Conservation (phyloP, 37 sponge, comb jelly and placozoan genomes). For the Amphimedon queenslandica region DNA sequence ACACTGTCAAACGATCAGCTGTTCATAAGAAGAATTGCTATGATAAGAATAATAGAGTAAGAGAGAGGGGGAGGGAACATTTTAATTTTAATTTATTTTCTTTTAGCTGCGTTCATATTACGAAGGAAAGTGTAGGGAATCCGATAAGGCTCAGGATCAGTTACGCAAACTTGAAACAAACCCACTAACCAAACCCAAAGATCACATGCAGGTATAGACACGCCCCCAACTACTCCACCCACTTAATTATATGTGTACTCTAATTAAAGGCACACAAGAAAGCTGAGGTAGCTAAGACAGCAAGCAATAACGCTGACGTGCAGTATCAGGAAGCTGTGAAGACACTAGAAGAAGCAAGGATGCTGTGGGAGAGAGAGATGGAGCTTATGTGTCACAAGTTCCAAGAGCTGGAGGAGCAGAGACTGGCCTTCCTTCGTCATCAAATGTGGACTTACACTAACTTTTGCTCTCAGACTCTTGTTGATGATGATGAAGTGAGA, state of each 20-base stretch:
- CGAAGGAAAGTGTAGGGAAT: constrained; percentile 68
- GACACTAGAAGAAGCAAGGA: constrained; percentile 71
- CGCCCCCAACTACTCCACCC: neutral
- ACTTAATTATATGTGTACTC: neutral
- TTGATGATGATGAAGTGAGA: constrained; percentile 45
- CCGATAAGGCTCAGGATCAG: constrained; percentile 79
- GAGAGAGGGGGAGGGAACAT: neutral
- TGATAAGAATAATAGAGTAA: constrained; percentile 53
- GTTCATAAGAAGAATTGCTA: constrained; percentile 65
- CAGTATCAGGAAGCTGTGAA: constrained; percentile 70
- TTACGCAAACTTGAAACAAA: constrained; percentile 25
- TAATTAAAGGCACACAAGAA: constrained; percentile 36
- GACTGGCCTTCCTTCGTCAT: constrained; percentile 77
- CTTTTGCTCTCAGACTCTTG: constrained; percentile 58
- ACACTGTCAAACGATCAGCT: constrained; percentile 70
- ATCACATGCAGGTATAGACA: constrained; percentile 20
- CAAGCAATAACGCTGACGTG: constrained; percentile 60
- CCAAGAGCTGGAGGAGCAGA: constrained; percentile 82
- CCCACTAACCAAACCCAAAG: constrained; percentile 53
- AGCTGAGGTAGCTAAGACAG: constrained; percentile 14
- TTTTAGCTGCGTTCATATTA: constrained; percentile 49
- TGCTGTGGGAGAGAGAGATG: constrained; percentile 89
- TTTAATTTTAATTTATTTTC: neutral
- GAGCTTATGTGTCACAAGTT: constrained; percentile 76
- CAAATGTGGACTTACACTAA: constrained; percentile 77